These are phyloP conservation scores for Apeltes quadracus DNA, from an alignment of 2,113 vertebrate species.

Conservation along the genomic window DNA sequence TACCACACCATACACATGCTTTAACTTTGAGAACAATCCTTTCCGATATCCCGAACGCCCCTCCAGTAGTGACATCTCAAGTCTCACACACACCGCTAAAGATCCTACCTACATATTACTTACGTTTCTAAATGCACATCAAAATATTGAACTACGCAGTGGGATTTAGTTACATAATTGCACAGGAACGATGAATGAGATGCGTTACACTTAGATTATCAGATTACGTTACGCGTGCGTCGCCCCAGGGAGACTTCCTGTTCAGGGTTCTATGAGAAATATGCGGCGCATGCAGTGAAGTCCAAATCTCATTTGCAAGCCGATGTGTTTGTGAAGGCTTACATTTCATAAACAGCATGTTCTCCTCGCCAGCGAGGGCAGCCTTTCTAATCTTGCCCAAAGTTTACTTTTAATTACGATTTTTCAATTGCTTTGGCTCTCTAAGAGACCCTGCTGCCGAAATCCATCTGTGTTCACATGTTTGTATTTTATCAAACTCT, in stretches of 20 bases:
- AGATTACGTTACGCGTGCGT: constrained; percentile 16
- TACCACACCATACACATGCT: no score
- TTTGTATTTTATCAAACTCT: constrained; percentile 57
- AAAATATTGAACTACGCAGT: constrained; percentile 30
- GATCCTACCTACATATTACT: constrained; percentile 19
- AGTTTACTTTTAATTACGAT: constrained; percentile 79
- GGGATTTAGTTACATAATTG: not conserved
- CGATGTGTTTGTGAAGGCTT: constrained; percentile 61
- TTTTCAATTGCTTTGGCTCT: constrained; percentile 61
- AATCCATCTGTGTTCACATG: constrained; percentile 66
- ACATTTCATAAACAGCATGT: constrained; percentile 63
- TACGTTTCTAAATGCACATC: constrained; percentile 36
- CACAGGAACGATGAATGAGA: not conserved
- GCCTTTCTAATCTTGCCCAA: constrained; percentile 68
- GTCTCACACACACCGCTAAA: constrained; percentile 36
- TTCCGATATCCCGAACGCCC: constrained; percentile 42
- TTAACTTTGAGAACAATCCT: constrained; percentile 48
- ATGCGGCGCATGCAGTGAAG: constrained; percentile 42
- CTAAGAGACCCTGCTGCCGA: constrained; percentile 43
- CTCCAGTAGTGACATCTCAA: constrained; percentile 45
- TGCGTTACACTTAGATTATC: constrained; percentile 13
- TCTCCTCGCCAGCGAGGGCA: constrained; percentile 67
- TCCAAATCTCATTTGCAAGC: constrained; percentile 65
- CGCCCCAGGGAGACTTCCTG: not conserved
- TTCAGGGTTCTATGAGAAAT: constrained; percentile 32